phyloP scores from a whole-genome alignment of 1,140 invertebrate genomes.

The Telenomus remus region DNA sequence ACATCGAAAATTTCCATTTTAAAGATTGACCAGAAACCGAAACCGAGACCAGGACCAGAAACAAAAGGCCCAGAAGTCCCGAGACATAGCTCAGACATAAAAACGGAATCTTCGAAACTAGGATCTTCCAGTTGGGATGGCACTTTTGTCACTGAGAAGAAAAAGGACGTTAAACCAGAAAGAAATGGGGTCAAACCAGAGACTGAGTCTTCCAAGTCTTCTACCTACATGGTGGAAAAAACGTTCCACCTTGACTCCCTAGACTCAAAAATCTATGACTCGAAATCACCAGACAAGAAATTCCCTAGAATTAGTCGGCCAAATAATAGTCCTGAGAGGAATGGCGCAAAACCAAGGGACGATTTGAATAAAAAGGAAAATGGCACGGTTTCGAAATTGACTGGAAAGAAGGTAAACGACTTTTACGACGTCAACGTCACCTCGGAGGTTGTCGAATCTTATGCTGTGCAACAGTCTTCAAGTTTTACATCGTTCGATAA shows the following conservation, averaged over 20 bases:
- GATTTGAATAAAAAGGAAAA: conserved; percentile 9
- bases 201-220: conserved; percentile 11
- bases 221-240: conserved; percentile 28
- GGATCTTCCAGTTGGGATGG: conserved; percentile 64
- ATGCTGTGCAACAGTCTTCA: conserved; percentile 64
- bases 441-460: conserved; percentile 62
- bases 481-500: conserved; percentile 65
- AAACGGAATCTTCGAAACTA: conserved; percentile 40
- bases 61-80: conserved; percentile 15
- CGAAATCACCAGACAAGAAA: conserved; percentile 1
- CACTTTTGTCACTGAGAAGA: conserved; percentile 37
- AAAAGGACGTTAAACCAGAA: conserved; percentile 3
- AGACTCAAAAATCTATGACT: conserved; percentile 10
- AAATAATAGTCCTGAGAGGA: conserved; percentile 1
- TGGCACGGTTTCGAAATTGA: conserved; percentile 3
- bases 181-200: neutral
- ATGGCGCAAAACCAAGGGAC: neutral
- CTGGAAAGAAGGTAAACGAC: conserved; percentile 45
- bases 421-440: conserved; percentile 53
- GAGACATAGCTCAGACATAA: neutral
- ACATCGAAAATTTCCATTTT: neutral
- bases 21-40: neutral
- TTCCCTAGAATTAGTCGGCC: neutral
- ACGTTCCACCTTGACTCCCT: neutral
- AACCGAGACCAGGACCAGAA: too few relatives aligned